A percentile compares a stretch with the other conserved stretches of the same genome.
Conservation (phyloP, 2,888 invertebrate genomes). For the Caenorhabditis parvicauda region DNA sequence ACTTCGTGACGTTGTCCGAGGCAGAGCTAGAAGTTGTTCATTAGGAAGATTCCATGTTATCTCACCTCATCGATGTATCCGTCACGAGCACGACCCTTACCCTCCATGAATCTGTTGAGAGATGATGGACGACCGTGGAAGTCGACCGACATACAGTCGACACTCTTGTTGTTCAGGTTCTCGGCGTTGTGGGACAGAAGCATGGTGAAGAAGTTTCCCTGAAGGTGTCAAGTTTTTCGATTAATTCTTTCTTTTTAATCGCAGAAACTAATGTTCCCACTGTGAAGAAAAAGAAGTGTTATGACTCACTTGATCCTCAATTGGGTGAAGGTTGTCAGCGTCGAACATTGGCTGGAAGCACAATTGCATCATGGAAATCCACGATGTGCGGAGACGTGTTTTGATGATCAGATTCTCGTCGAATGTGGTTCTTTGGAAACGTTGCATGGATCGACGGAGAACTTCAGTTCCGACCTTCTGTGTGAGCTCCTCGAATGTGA, state of each 20-base stretch:
- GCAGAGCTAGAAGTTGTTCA: conserved; percentile 42
- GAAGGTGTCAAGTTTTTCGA: conserved; percentile 4
- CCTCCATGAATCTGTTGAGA: conserved; percentile 57
- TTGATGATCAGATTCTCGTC: conserved; percentile 52
- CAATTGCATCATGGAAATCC: conserved; percentile 59
- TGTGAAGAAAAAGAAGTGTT: too few relatives aligned
- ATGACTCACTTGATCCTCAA: conserved; percentile 48
- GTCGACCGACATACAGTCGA: conserved; percentile 61
- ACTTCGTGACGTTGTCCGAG: conserved; percentile 55
- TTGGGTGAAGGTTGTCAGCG: conserved; percentile 43
- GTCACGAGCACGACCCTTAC: conserved; percentile 54
- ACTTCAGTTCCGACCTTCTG: conserved; percentile 53
- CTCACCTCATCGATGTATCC: conserved; percentile 55
- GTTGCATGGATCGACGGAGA: conserved; percentile 52
- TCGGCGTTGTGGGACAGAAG: conserved; percentile 55
- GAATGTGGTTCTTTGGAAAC: conserved; percentile 56
- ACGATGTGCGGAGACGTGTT: conserved; percentile 50
- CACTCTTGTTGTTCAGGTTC: conserved; percentile 47
- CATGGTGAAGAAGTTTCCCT: conserved; percentile 59
- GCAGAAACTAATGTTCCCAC: background rate
- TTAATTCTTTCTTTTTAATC: background rate
- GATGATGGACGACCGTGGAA: conserved; percentile 60
- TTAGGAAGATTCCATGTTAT: background rate
- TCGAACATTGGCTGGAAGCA: conserved; percentile 59
- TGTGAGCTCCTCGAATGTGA: conserved; percentile 56